These are phyloP conservation scores for Ailurus styani DNA, from an alignment of 2,113 vertebrate genomes.

Conservation along the genomic window DNA sequence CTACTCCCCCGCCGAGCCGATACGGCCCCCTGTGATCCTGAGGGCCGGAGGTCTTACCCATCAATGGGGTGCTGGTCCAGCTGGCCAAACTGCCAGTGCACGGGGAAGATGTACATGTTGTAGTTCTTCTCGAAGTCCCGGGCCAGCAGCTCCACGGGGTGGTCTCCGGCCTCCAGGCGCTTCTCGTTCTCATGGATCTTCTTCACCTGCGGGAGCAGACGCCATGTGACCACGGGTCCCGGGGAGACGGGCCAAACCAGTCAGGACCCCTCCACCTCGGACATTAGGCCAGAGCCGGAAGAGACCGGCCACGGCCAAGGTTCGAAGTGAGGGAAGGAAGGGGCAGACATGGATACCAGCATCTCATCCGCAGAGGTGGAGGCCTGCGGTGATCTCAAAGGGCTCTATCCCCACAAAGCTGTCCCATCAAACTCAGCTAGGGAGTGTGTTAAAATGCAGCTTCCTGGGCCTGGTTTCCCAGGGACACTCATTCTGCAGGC, in stretches of 20 bases:
- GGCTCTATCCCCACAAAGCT: background rate
- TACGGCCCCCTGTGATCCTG: background rate
- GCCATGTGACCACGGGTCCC: fast-evolving
- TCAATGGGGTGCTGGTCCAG: conserved; percentile 96
- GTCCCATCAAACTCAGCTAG: background rate
- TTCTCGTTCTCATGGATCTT: conserved; percentile 98
- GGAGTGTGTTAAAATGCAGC: background rate
- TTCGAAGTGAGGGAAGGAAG: background rate
- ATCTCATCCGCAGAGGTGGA: background rate
- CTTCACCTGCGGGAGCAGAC: conserved; percentile 85
- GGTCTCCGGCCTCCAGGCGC: conserved; percentile 93
- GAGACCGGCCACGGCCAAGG: background rate
- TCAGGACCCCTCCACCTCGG: background rate
- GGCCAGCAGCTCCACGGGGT: conserved; percentile 94
- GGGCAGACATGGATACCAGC: background rate
- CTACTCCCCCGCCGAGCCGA: background rate
- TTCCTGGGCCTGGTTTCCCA: background rate
- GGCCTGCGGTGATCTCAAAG: background rate
- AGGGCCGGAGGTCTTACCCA: conserved; percentile 82
- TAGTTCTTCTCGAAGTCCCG: conserved; percentile 99
- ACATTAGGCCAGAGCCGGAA: background rate
- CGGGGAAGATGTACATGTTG: conserved; percentile 99
- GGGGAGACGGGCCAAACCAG: background rate
- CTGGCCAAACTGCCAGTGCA: conserved; percentile 99
- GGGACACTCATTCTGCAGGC: background rate